These are phyloP conservation scores for Mesaphorura yosii DNA, from an alignment of 1,140 invertebrate genomes.

Conservation along the genomic window DNA sequence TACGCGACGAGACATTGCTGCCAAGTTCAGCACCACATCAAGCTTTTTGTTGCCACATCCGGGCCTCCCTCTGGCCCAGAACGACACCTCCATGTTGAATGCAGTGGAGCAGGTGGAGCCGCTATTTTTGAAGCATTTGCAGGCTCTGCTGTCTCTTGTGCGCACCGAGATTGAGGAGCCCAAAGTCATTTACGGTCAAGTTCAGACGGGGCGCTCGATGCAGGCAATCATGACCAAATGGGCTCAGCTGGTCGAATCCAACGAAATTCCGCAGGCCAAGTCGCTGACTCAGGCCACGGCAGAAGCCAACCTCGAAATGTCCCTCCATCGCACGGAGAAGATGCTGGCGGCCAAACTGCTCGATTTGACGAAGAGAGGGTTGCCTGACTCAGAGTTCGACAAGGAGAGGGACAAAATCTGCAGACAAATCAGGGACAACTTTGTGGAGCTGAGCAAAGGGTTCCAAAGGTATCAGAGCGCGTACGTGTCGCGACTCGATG, in stretches of 20 bases:
- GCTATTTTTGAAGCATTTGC: background rate
- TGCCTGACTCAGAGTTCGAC: too few species aligned
- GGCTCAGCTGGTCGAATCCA: background rate
- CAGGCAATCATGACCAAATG: background rate
- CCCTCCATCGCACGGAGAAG: background rate
- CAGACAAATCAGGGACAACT: too few species aligned
- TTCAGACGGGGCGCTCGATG: background rate
- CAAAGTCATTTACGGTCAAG: background rate
- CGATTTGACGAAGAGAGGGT: too few species aligned
- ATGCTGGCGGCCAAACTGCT: background rate
- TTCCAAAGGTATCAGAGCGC: too few species aligned
- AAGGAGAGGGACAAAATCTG: too few species aligned
- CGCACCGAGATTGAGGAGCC: background rate
- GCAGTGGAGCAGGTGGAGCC: background rate
- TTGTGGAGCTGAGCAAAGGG: too few species aligned
- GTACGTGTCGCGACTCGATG: too few species aligned
- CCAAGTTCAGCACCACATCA: background rate
- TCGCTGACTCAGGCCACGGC: background rate
- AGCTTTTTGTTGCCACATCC: background rate
- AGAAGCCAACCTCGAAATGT: background rate
- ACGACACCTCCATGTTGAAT: background rate
- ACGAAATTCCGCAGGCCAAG: background rate
- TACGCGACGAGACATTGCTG: background rate
- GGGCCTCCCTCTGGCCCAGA: background rate
- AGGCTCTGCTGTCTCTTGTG: background rate